Base-by-base conservation (phyloP, 2,888 invertebrate genomes). In the Amphimallon solstitiale region DNA sequence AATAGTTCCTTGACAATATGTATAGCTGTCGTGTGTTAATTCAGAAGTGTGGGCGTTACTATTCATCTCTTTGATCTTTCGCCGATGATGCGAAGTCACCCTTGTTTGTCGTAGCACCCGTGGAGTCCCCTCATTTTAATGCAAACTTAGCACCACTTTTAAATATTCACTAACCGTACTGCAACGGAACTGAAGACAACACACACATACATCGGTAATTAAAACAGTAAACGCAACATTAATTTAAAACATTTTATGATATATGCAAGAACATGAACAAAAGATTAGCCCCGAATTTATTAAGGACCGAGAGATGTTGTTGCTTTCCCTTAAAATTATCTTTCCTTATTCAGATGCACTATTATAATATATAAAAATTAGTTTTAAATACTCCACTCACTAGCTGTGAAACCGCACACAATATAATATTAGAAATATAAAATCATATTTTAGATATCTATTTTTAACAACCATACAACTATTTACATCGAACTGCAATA, bases 131-230 rank as follows among this genome's bases (percentile, higher is more conserved):
- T 70, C 67, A 76, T 74, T 74, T 73, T 75, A 71, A 63, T 68
- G 56, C 46, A 64, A 70, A 71, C 69, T 73, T 70, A 64, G 70
- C 70, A 71, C 75, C 75, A 79, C 76, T 78, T 79, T 80, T 79
- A 79, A 80, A 79, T 80, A 80, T 80, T 78, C 75, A 74, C 68
- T 68, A 70, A 71, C 68, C 68, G 71, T 72, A 73, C 74, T 29
- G 29, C 3, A 29, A 72, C 71, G 1, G 29, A 29, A 29, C 29
- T 5, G 29, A 29, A 29, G 29, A 29, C 23, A 23, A 23, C 23
- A 23, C 73, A 70, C 73, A 74, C 72, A 77, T 77, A 77, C 74
- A 77, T 76, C 71, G 72, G 72, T 78, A 77, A 79, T 79, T 78
- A 79, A 79, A 78, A 75, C 72, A 73, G 69, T 63, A 64, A 70